Evolutionary conservation across 2,113 vertebrate genomes (phyloP), one percentile per base, ranked within the genome.

Genomic region (Chaetura pelagica): DNA sequence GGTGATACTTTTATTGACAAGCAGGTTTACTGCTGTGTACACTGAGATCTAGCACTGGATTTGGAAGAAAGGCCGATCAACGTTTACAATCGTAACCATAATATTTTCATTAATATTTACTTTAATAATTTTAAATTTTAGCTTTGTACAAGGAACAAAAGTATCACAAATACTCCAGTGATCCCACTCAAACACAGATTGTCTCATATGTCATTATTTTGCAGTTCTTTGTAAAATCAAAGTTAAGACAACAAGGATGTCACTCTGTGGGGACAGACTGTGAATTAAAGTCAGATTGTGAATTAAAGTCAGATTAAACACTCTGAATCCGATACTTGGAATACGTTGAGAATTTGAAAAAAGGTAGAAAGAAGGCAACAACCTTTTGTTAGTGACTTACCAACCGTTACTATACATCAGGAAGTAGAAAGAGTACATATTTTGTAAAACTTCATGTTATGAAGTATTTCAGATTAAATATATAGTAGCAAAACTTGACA

Each of bases 401-500:
- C 64, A 91, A 63, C 27, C 4, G 10, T 55, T 58, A 35, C 55
- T 48, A 26, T 27, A 57, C 7, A 34, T 46, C 2, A 0, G 4
- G 38, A 51, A 87, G 15, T n/a, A 71, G 48, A 84, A 57, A 72
- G 29, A 77, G 18, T 7, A 82, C 4, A 21, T n/a, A 58, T 67
- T 87, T 48, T 78, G 22, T 77, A 75, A 66, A 94, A 63, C 17
- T 62, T 74, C 2, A 1, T 55, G 35, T 49, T 73, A 40, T 20
- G 14, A 83, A 64, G 21, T 40, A 40, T 48, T 79, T 78, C 54
- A 82, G 38, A 40, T 63, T 9, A 93, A 96, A 73, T n/a, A 90
- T 6, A 71, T 27, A 72, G 81, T 54, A 93, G 74, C 84, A 94
- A 86, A 90, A 94, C 55, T 84, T 80, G 32, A 80, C 42, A 69